Evolutionary conservation across 2,888 invertebrate species (phyloP).

Genomic region (Acleris cristana): DNA sequence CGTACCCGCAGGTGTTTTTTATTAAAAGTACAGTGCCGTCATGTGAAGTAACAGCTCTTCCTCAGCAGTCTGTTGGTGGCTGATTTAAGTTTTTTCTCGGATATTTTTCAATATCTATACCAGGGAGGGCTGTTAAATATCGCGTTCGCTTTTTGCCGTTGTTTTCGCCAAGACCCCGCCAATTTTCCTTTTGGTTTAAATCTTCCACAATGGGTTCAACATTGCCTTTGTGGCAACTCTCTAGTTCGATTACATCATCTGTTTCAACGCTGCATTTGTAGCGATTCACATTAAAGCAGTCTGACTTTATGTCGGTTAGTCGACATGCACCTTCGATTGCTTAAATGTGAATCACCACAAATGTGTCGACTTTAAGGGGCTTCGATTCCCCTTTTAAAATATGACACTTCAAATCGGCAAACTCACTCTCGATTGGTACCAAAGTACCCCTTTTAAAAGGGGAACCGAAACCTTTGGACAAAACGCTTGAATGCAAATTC

Average conservation of each 20-base stretch:
- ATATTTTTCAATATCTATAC: background rate
- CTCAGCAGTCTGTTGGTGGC: background rate
- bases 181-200: background rate
- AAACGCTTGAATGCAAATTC: background rate
- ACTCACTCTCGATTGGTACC: slow-evolving; percentile 1
- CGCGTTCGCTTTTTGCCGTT: background rate
- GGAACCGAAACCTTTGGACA: background rate
- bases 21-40: background rate
- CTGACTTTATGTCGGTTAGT: background rate
- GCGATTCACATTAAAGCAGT: background rate
- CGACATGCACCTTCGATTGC: background rate
- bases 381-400: slow-evolving; percentile 5
- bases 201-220: background rate
- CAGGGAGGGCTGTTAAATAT: background rate
- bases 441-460: slow-evolving; percentile 5
- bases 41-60: background rate
- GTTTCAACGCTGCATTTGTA: background rate
- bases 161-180: background rate
- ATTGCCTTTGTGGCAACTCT: too few relatives aligned
- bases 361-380: background rate
- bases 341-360: background rate
- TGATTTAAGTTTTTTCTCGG: background rate
- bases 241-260: too few relatives aligned
- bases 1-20: background rate
- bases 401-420: slow-evolving; percentile 12